Evolutionary conservation across 2,888 invertebrate genomes (phyloP).

Genomic region (Copidosoma aretas): DNA sequence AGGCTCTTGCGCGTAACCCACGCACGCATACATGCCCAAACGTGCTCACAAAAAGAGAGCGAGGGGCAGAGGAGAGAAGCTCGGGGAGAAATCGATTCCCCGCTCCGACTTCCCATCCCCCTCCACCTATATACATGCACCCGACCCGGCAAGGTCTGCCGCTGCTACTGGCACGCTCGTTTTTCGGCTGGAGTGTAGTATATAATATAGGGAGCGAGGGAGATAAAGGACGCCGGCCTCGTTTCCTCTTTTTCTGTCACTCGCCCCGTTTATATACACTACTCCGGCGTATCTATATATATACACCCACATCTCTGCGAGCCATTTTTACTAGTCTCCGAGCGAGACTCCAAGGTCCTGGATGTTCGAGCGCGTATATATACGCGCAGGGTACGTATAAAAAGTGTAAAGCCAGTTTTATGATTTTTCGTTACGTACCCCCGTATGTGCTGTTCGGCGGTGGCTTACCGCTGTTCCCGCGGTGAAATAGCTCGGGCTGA

Average conservation of each 20-base stretch:
- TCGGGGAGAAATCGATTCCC: slow-evolving; percentile 15
- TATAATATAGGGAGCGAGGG: too few relatives aligned
- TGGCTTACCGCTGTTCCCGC: not conserved
- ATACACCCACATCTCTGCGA: too few relatives aligned
- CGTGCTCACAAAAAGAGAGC: not conserved
- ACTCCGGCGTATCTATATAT: not conserved
- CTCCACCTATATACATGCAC: too few relatives aligned
- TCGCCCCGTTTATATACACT: not conserved
- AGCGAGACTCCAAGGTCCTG: not conserved
- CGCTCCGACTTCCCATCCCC: too few relatives aligned
- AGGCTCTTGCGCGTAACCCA: not conserved
- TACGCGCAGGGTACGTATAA: not conserved
- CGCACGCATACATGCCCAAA: too few relatives aligned
- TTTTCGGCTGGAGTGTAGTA: not conserved
- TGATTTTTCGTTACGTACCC: not conserved
- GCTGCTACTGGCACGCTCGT: not conserved
- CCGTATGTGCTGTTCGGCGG: not conserved
- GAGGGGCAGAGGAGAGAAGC: not conserved
- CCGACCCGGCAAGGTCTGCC: not conserved
- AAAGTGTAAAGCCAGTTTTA: not conserved
- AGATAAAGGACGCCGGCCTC: not conserved
- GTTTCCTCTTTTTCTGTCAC: not conserved
- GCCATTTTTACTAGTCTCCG: too few relatives aligned
- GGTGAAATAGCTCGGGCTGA: not conserved
- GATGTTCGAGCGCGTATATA: not conserved